Conservation (phyloP, 2,113 vertebrate species). For the Cisticola juncidis region DNA sequence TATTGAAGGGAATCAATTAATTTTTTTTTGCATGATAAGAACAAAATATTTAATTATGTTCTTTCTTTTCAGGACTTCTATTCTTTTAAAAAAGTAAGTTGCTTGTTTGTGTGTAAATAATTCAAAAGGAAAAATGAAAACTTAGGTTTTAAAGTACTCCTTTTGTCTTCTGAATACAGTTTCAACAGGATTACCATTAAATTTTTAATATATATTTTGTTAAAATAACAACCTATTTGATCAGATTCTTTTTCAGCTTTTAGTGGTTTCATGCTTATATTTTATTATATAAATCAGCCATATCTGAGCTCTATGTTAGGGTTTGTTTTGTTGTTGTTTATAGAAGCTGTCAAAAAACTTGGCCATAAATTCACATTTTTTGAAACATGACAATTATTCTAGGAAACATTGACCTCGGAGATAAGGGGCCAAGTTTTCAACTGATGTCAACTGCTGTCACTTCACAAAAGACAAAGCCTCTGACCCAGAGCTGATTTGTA, state of each 20-base stretch:
- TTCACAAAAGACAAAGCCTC: not conserved
- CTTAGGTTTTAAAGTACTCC: not conserved
- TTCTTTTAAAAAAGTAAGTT: not conserved
- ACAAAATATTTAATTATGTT: not conserved
- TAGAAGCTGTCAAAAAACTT: not conserved
- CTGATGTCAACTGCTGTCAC: not conserved
- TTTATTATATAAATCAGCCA: not conserved
- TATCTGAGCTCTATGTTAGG: not conserved
- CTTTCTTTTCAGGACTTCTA: not conserved
- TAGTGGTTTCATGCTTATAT: not conserved
- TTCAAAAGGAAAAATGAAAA: not conserved
- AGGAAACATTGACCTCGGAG: not conserved
- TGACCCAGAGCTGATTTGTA: not conserved
- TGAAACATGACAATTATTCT: not conserved
- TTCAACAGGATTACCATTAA: not conserved
- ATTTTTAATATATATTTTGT: not conserved
- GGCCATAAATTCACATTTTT: not conserved
- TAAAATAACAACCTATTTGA: not conserved
- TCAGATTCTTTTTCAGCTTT: not conserved
- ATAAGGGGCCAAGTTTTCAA: not conserved
- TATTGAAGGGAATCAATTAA: fast-evolving
- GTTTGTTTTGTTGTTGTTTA: not conserved
- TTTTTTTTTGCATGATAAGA: not conserved
- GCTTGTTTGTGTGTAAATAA: not conserved
- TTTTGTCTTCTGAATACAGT: not conserved